Evolutionary conservation across 2,888 invertebrate species (phyloP), one percentile per base, ranked within the genome.

Genomic region (Nomada hirtipes): DNA sequence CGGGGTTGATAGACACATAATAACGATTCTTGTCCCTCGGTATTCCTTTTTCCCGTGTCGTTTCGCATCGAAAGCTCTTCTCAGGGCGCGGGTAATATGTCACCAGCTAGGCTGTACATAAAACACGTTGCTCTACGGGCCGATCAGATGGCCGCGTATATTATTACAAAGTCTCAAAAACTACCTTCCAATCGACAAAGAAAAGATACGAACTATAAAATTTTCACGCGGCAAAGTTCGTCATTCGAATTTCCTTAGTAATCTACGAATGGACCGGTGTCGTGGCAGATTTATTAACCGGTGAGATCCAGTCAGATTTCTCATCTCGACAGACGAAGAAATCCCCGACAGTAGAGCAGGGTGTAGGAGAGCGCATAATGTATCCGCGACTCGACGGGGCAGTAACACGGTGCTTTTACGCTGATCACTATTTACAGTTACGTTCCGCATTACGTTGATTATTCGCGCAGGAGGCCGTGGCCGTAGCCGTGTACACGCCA

Each of bases 381-480:
- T 36, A 29, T 72, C 36, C 57, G 13, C 42, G 23, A 13, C 59
- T 59, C 29, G 57, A 23, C 64, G 47, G 53, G 67, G 50, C 29
- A 23, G 63, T 59, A 59, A 78, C 73, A 11, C 47, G 15, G 47
- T 67, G 83, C 84, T 88, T 87, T 87, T 83, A 87, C 82, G 76
- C 61, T 88, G 88, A 91, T 90, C 88, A 85, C 84, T 86, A 84
- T 91, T 91, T 90, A 90, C 89, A 86, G 76, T 80, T 70, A 68
- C 50, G 82, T 79, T 70, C 60, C 85, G 73, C 86, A 85, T 88
- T 87, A 88, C 84, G 80, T 83, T 87, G 89, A 89, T 88, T 86
- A 80, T 87, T 81, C 83, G 82, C 77, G 64, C 72, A 70, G 29
- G 59, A 23, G 15, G 52, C 55, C 64, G 59, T 47, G 73, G 52